Evolutionary conservation across 2,888 invertebrate genomes (phyloP).

Genomic region (Xestia sexstrigata): DNA sequence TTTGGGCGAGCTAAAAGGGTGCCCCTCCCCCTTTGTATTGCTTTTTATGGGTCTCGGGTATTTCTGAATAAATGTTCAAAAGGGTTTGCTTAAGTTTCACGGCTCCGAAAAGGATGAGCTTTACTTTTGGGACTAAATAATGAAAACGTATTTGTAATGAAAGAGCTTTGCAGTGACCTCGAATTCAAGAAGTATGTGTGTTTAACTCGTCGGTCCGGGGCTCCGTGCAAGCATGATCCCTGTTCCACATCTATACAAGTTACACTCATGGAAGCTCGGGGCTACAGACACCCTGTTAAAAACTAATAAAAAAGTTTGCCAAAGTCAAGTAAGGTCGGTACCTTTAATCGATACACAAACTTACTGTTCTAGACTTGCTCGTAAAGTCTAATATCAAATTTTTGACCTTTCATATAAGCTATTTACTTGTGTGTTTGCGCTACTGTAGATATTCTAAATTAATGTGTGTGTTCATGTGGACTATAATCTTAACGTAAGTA

Average conservation of each 20-base stretch:
- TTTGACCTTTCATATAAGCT: not conserved
- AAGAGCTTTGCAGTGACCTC: not conserved
- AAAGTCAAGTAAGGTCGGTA: not conserved
- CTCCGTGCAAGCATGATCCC: not conserved
- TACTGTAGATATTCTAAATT: not conserved
- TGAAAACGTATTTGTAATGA: constrained; percentile 14
- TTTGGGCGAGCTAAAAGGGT: constrained; percentile 49
- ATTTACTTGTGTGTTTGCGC: not conserved
- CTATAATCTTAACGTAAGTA: too few species aligned
- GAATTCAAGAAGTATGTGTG: not conserved
- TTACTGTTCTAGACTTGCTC: not conserved
- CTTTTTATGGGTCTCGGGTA: constrained; percentile 44
- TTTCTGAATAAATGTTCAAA: constrained; percentile 38
- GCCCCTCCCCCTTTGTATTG: constrained; percentile 45
- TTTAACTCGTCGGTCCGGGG: not conserved
- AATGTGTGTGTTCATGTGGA: too few species aligned
- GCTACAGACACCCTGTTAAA: not conserved
- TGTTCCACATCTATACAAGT: not conserved
- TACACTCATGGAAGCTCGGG: not conserved
- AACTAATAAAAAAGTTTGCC: not conserved
- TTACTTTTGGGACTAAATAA: constrained; percentile 9
- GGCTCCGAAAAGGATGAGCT: constrained; percentile 9
- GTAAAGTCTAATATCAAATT: not conserved
- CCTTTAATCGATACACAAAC: constrained; percentile 9
- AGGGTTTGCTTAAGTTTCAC: constrained; percentile 34